Base-by-base conservation (phyloP, 2,113 vertebrate species). In the Rafetus swinhoei region DNA sequence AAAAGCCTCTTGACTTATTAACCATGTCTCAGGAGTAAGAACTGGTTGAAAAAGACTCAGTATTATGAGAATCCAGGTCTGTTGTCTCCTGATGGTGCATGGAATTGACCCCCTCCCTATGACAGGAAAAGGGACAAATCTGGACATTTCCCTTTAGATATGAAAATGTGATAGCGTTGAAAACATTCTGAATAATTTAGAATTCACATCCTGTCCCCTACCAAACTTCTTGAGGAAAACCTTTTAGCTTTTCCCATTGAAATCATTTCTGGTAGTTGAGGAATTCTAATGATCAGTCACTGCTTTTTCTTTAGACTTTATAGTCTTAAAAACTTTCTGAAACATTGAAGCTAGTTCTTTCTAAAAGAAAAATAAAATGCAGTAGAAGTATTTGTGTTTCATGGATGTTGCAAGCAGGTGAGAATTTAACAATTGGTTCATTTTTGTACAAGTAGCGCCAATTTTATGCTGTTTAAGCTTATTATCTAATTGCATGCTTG, bases 391-490 rank as follows among this genome's bases (percentile, higher is more conserved):
- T 93, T 91, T 88, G 96, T 88, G 32, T 95, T 92, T 93, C 85
- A 56, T 88, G 79, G 27, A 98, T 95, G 94, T 96, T 97, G 97
- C 95, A 97, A 97, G 95, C 89, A 97, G 93, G 95, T 96, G 90
- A 95, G 94, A 94, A 90, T 69, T 94, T 97, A 97, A 90, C 97
- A 98, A 98, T 98, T 98, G 98, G 97, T 96, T 96, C 93, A 96
- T 97, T 97, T 95, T 90, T 96, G 93, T 95, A 93, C 13, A 79
- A 95, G 93, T 81, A 83, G 95, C 95, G 97, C 97, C 98, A 98
- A 98, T 99, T 98, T 99, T 99, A 98, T 98, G 98, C 98, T 99
- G 98, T 98, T 99, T 99, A 99, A 99, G 98, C 98, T 98, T 98
- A 99, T 99, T 99, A 98, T 99, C 98, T 98, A 99, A 99, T 98